Evolutionary conservation across 2,113 vertebrate genomes (phyloP), one percentile per base, ranked within the genome.

Genomic region (Loxodonta africana): DNA sequence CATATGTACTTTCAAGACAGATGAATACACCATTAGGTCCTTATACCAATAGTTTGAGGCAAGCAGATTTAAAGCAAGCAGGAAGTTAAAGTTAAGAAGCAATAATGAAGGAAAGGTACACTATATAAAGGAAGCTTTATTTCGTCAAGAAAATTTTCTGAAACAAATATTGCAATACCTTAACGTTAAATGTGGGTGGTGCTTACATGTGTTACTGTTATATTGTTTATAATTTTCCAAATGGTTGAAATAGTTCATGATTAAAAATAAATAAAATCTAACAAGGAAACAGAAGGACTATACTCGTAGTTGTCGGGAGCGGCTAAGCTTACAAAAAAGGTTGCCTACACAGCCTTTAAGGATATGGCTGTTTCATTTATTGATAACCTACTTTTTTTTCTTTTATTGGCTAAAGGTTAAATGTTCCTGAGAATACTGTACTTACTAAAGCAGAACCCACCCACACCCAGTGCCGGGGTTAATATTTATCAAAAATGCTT

Each of bases 221-320:
- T 1, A 17, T 94, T 53, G 26, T 83, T 77, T n/a, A 14, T 60
- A 44, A 33, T 94, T 71, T 74, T 90, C 86, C 14, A 76, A 90
- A 53, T 90, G n/a, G 67, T 92, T 87, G 8, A 41, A 90, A 62
- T 84, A 69, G n/a, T 80, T 87, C 10, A 69, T 76, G 78, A 69
- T 84, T 93, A 81, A 76, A 94, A 95, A 53, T 88, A 92, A 90
- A 37, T 82, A 69, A 78, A 93, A 53, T 80, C 77, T 83, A 84
- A 53, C 62, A 26, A 80, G 28, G 21, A 17, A 87, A 46, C 37
- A 69, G 26, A 73, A 89, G 14, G 11, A 53, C 14, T 26, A 1
- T 65, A 65, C n/a, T 62, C 53, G 26, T 1, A n/a, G 11, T 71
- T 53, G 81, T 87, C 37, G 83, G 33, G 33, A 60, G 33, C 48